Evolutionary conservation across 2,113 vertebrate genomes (phyloP).

Genomic region (Anhinga anhinga): DNA sequence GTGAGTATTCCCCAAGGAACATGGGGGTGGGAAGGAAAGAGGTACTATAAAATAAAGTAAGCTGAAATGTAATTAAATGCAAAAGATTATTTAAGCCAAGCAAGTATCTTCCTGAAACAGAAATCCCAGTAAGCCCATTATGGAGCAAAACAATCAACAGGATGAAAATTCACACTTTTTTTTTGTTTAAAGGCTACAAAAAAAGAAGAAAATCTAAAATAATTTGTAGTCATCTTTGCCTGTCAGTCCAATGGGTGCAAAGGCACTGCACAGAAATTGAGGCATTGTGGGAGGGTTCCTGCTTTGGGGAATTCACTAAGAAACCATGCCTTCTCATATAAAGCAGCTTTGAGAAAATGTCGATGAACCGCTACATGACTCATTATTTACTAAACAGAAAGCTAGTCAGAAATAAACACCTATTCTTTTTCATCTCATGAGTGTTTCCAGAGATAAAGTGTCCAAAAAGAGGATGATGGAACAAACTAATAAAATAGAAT

Average conservation of each 20-base stretch:
- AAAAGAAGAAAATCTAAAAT: not conserved
- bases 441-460: not conserved
- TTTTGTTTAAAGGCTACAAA: not conserved
- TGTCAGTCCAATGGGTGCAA: not conserved
- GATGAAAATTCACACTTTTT: not conserved
- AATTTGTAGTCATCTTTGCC: not conserved
- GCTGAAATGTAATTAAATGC: not conserved
- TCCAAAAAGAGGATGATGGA: not conserved
- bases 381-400: not conserved
- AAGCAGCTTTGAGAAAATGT: not conserved
- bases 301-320: not conserved
- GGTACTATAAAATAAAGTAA: not conserved
- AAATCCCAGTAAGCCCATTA: not conserved
- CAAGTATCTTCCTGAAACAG: slow-evolving; percentile 5
- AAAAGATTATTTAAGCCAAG: slow-evolving; percentile 11
- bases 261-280: not conserved
- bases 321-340: not conserved
- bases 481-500: not conserved
- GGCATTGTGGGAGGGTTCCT: not conserved
- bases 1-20: not conserved
- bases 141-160: not conserved
- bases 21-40: not conserved
- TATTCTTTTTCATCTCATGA: not conserved
- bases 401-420: not conserved
- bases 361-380: not conserved